Evolutionary conservation across 2,888 invertebrate species (phyloP).

Genomic region (Ditylenchus weischeri): DNA sequence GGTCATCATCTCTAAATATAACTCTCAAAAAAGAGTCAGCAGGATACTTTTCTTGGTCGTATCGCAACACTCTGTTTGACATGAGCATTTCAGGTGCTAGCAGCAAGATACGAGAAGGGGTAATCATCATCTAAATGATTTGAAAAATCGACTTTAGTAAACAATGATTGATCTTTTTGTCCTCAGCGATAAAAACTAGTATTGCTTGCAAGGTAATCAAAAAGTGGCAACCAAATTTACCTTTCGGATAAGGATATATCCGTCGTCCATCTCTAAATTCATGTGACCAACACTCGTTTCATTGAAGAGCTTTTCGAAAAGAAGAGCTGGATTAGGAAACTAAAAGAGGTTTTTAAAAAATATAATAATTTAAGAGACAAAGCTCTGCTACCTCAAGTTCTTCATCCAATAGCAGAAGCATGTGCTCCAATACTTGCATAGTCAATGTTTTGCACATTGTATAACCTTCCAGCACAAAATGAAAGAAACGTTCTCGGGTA

Average conservation of each 20-base stretch:
- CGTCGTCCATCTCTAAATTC: not conserved
- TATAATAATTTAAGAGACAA: no score
- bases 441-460: no score
- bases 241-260: not conserved
- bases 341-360: no score
- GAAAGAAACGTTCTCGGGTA: no score
- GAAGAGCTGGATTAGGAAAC: constrained; percentile 13
- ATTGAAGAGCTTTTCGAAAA: constrained; percentile 2
- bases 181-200: not conserved
- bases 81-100: constrained; percentile 54
- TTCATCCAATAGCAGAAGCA: no score
- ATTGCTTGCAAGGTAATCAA: not conserved
- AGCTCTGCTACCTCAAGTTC: no score
- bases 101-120: constrained; percentile 51
- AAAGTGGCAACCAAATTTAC: not conserved
- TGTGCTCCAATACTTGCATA: no score
- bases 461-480: no score
- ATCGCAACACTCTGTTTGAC: constrained; percentile 56
- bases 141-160: no score
- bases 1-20: constrained; percentile 45
- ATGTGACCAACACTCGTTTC: not conserved
- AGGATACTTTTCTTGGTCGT: constrained; percentile 34
- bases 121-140: constrained; percentile 49
- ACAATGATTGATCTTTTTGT: no score
- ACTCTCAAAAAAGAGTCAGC: constrained; percentile 45